Conservation (phyloP, 2,113 vertebrate genomes). For the Atherinomorus stipes region DNA sequence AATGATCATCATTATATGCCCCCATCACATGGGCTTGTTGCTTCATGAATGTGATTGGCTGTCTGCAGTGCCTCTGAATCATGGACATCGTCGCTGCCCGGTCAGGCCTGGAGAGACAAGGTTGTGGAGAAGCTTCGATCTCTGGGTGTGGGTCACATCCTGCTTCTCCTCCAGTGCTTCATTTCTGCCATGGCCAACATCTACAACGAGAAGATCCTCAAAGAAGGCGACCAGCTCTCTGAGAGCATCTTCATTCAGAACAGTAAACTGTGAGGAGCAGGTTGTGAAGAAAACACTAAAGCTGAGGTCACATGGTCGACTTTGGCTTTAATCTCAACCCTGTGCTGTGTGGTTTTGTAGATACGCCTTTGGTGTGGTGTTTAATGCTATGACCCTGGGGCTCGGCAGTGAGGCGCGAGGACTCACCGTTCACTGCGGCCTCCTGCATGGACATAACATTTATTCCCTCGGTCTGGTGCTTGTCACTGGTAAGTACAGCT, state of each 20-base stretch:
- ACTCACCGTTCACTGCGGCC: slow-evolving; percentile 88
- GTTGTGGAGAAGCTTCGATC: slow-evolving; percentile 80
- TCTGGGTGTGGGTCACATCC: slow-evolving; percentile 90
- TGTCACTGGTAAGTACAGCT: slow-evolving; percentile 82
- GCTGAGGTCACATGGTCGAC: fast-evolving
- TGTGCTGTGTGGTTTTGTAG: slow-evolving; percentile 28
- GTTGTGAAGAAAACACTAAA: neutral
- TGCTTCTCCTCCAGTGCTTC: slow-evolving; percentile 94
- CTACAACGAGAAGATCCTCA: slow-evolving; percentile 98
- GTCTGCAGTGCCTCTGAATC: slow-evolving; percentile 51
- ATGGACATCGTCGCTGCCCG: slow-evolving; percentile 66
- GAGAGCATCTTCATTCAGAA: slow-evolving; percentile 98
- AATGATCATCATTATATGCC: too few relatives aligned
- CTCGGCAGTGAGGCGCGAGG: slow-evolving; percentile 84
- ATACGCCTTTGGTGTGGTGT: slow-evolving; percentile 89
- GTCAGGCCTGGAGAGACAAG: slow-evolving; percentile 85
- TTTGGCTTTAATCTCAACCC: neutral
- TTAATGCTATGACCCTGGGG: slow-evolving; percentile 89
- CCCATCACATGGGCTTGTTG: neutral
- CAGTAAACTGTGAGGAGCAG: slow-evolving; percentile 88
- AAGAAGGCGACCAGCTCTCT: slow-evolving; percentile 89
- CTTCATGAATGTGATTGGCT: neutral
- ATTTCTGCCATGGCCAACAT: slow-evolving; percentile 96
- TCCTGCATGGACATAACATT: slow-evolving; percentile 93
- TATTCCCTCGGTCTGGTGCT: slow-evolving; percentile 92